These are phyloP conservation scores for Sylvicola cinctus DNA, from an alignment of 2,888 invertebrate species.

Conservation along the genomic window DNA sequence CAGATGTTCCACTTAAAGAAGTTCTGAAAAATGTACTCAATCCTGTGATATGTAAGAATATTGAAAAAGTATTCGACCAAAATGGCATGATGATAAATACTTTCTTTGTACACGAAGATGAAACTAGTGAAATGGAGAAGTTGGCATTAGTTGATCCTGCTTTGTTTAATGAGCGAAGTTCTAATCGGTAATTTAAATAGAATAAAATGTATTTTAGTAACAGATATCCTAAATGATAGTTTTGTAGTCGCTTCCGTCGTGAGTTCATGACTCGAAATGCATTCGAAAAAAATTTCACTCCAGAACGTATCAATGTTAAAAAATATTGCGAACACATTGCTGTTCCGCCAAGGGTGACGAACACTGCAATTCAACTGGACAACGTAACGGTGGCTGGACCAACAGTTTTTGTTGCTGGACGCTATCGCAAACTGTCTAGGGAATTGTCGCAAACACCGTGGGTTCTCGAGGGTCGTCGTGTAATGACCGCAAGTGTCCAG, in stretches of 20 bases:
- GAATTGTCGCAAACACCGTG: slow-evolving; percentile 86
- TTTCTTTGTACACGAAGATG: slow-evolving; percentile 27
- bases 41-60: slow-evolving; percentile 30
- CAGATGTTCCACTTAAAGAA: slow-evolving; percentile 45
- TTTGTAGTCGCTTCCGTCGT: slow-evolving; percentile 26
- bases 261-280: slow-evolving; percentile 42
- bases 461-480: slow-evolving; percentile 59
- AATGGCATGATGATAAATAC: slow-evolving; percentile 28
- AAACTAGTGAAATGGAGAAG: slow-evolving; percentile 35
- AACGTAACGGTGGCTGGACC: slow-evolving; percentile 18
- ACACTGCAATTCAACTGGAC: slow-evolving; percentile 11
- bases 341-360: slow-evolving; percentile 31
- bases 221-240: background rate
- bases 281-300: slow-evolving; percentile 33
- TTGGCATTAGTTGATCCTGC: slow-evolving; percentile 20
- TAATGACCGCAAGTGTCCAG: slow-evolving; percentile 74
- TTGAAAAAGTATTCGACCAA: slow-evolving; percentile 32
- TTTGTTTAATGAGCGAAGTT: slow-evolving; percentile 3
- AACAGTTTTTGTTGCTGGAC: slow-evolving; percentile 21
- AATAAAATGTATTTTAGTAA: background rate
- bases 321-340: slow-evolving; percentile 29
- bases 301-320: slow-evolving; percentile 27
- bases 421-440: slow-evolving; percentile 72
- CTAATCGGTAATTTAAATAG: slow-evolving; percentile 1
- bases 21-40: slow-evolving; percentile 58